A percentile compares a stretch with the other conserved stretches of the same genome.
Conservation (phyloP, 30 jellyfish, hydroid and myxozoan genomes). For the Aurelia aurita region DNA sequence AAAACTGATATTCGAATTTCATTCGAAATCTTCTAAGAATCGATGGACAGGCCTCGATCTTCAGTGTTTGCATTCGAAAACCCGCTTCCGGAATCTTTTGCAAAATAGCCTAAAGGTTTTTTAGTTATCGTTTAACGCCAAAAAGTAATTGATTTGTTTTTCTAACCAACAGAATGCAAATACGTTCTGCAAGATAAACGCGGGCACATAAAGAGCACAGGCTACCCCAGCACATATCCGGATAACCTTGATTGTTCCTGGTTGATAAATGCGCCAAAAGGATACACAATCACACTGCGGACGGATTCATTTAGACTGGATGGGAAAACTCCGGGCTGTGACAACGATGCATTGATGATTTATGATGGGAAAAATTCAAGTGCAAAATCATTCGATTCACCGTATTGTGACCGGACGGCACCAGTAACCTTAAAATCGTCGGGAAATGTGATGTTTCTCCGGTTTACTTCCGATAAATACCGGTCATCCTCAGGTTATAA, state of each 20-base stretch:
- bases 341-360: conserved; percentile 74
- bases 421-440: conserved; percentile 69
- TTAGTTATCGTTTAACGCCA: too few relatives aligned
- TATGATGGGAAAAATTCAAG: conserved; percentile 85
- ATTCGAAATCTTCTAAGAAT: too few relatives aligned
- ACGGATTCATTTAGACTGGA: conserved; percentile 68
- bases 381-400: conserved; percentile 69
- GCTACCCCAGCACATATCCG: conserved; percentile 79
- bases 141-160: neutral
- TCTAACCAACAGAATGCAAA: conserved; percentile 37
- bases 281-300: conserved; percentile 59
- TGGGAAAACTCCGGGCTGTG: conserved; percentile 73
- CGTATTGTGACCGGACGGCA: conserved; percentile 73
- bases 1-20: too few relatives aligned
- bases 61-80: too few relatives aligned
- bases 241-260: conserved; percentile 80
- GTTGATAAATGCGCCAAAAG: conserved; percentile 77
- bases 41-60: too few relatives aligned
- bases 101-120: too few relatives aligned
- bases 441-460: conserved; percentile 60
- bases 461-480: conserved; percentile 67
- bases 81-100: too few relatives aligned
- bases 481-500: conserved; percentile 60
- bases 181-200: conserved; percentile 32
- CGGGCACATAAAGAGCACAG: conserved; percentile 77